Evolutionary conservation across 2,113 vertebrate species (phyloP), one percentile per base, ranked within the genome.

Genomic region (Acanthisitta chloris): DNA sequence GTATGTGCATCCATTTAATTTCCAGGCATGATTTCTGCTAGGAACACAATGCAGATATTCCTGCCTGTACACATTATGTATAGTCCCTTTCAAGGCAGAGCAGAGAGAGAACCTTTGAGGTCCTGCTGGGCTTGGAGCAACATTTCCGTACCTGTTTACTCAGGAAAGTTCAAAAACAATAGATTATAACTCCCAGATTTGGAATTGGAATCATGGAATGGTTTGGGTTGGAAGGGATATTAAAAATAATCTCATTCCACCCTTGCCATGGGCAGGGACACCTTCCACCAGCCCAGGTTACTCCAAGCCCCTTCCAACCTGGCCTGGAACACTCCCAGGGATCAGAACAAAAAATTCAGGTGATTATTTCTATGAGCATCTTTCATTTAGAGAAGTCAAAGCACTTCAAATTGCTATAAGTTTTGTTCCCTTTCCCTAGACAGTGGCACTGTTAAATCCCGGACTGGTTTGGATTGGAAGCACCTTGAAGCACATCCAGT

Each of bases 211-310:
- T 15, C 42, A 23, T 17, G 28, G 14, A 59, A 28, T 29, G 61
- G 38, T 64, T 42, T 64, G 62, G 45, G n/a, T 9, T 24, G 20
- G 23, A 21, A 65, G 4, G 5, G 43, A 49, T 1, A 0, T 21
- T 20, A 38, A 52, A 81, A 2, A 3, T 5, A 48, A 40, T 6
- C 40, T 4, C 0, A 1, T 33, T 0, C 26, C 67, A 28, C 10
- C 24, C 24, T 9, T 24, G 7, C 26, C 33, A 10, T 8, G 45
- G 58, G 36, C 66, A 83, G 57, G 46, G 38, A 14, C 67, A 10
- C 18, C 82, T 76, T 7, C 82, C 71, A 29, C 25, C 5, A 1
- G 13, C 19, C 70, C 82, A 55, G 33, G 14, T 1, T 34, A 40
- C 4, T 61, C 81, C 59, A 10, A 29, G 18, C 15, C 34, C 49